A percentile compares a stretch with the other conserved stretches of the same genome.
Evolutionary conservation across 2,113 vertebrate genomes (phyloP).

Genomic region (Arenaria interpres): DNA sequence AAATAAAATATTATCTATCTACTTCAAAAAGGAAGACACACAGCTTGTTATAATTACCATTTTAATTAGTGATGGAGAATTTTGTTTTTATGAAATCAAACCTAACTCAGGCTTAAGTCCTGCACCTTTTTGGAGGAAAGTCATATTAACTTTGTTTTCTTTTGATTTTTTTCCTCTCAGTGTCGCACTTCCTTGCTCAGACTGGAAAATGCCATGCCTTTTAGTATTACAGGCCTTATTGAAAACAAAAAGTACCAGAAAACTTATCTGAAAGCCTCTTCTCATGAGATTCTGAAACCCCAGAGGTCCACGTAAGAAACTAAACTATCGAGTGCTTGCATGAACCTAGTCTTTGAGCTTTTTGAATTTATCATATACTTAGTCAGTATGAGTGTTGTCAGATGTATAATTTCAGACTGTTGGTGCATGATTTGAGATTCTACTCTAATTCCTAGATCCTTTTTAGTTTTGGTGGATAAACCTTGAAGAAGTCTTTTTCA

Average conservation of each 20-base stretch:
- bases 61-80: not conserved
- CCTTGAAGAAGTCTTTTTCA: not conserved
- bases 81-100: not conserved
- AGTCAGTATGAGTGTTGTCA: not conserved
- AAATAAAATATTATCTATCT: not conserved
- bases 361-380: not conserved
- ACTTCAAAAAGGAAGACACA: not conserved
- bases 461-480: not conserved
- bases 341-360: not conserved
- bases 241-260: not conserved
- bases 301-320: not conserved
- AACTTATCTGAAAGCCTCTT: not conserved
- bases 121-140: not conserved
- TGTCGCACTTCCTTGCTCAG: not conserved
- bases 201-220: not conserved
- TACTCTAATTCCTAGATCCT: not conserved
- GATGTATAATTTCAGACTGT: not conserved
- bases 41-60: not conserved
- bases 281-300: not conserved
- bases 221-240: not conserved
- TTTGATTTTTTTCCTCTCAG: not conserved
- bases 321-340: not conserved
- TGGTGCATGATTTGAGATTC: not conserved
- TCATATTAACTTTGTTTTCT: not conserved
- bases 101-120: not conserved